Evolutionary conservation across 2,797 vertebrate genomes (phyloP).

Genomic region (Aratinga solstitialis): DNA sequence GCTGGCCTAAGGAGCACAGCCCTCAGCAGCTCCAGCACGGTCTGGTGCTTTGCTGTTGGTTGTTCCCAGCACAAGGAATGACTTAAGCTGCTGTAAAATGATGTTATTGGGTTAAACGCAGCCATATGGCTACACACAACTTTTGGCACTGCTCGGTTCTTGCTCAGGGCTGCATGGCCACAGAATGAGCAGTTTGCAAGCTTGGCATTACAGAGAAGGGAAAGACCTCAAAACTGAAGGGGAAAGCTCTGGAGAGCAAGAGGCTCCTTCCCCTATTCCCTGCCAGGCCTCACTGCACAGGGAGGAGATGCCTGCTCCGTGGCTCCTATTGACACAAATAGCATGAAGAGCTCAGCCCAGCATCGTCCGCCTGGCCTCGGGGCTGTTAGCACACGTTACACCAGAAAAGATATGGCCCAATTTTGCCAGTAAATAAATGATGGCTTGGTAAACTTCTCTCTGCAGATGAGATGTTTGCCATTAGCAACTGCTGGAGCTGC

Average conservation of each 20-base stretch:
- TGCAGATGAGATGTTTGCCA: neutral
- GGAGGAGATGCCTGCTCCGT: fast-evolving
- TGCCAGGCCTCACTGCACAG: fast-evolving
- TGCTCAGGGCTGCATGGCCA: fast-evolving
- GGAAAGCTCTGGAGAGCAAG: neutral
- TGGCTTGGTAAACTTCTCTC: neutral
- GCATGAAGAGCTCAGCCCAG: neutral
- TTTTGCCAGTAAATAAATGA: neutral
- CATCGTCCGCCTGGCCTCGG: neutral
- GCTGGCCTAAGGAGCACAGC: fast-evolving
- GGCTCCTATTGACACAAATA: neutral
- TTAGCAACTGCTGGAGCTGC: fast-evolving
- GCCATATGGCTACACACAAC: fast-evolving
- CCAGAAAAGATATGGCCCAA: neutral
- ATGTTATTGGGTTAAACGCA: fast-evolving
- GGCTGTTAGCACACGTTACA: fast-evolving
- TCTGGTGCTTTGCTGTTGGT: fast-evolving
- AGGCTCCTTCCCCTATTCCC: fast-evolving
- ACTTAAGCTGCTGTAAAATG: neutral
- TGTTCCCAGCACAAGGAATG: fast-evolving
- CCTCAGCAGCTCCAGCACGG: neutral
- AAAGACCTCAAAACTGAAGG: fast-evolving
- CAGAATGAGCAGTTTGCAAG: fast-evolving
- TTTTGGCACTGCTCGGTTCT: fast-evolving
- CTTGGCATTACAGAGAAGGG: neutral